phyloP scores from a whole-genome alignment of 2,888 invertebrate genomes.

The Rhagophthalmus giganteus region DNA sequence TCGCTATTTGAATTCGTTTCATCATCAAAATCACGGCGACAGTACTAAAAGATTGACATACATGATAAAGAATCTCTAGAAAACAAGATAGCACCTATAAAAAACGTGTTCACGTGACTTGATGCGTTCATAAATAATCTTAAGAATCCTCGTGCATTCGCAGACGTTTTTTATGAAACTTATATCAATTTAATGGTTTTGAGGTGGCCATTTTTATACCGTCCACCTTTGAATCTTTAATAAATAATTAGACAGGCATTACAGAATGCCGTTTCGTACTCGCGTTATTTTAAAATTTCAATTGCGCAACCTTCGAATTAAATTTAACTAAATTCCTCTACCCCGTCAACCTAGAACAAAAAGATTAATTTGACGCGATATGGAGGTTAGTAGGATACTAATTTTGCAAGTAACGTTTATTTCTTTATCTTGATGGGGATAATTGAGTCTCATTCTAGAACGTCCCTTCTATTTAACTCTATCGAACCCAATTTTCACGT shows the following conservation, averaged over 20 bases:
- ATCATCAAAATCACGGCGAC: no score
- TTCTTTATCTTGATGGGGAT: slow-evolving; percentile 18
- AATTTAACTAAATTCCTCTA: slow-evolving; percentile 18
- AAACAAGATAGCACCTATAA: slow-evolving; percentile 20
- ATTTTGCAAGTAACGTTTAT: slow-evolving; percentile 12
- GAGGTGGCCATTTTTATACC: slow-evolving; percentile 10
- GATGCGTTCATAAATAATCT: slow-evolving; percentile 18
- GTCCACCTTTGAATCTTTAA: slow-evolving; percentile 16
- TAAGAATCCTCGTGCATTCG: slow-evolving; percentile 15
- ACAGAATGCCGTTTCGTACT: no score
- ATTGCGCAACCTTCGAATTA: no score
- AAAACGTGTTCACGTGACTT: slow-evolving; percentile 16
- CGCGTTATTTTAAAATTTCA: no score
- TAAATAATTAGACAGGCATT: no score
- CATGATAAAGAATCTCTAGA: slow-evolving; percentile 15
- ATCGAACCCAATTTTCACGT: slow-evolving; percentile 6
- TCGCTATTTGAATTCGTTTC: no score
- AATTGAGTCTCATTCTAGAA: slow-evolving; percentile 7
- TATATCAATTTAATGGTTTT: slow-evolving; percentile 18
- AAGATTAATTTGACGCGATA: slow-evolving; percentile 24
- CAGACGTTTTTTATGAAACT: slow-evolving; percentile 14
- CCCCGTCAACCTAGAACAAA: slow-evolving; percentile 20
- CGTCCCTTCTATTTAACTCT: background rate
- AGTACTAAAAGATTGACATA: slow-evolving; percentile 14
- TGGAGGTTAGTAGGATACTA: slow-evolving; percentile 18